These are phyloP conservation scores for Anguilla marmorata DNA, from an alignment of 2,797 vertebrate species.

Conservation along the genomic window DNA sequence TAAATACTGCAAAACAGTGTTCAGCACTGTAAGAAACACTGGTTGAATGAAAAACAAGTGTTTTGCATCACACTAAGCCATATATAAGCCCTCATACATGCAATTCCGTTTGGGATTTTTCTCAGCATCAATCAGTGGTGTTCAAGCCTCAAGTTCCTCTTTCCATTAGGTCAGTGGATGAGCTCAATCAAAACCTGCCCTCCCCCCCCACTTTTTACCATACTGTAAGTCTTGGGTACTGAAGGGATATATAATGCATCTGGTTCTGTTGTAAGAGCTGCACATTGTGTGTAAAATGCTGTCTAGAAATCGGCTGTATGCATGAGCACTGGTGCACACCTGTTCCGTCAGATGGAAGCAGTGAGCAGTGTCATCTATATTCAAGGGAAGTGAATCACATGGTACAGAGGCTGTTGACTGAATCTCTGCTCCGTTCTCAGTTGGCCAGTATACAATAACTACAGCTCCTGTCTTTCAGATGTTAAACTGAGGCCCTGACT, in stretches of 20 bases:
- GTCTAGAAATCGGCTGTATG: background rate
- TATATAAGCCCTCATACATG: background rate
- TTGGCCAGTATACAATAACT: background rate
- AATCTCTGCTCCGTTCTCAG: background rate
- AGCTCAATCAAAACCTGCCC: background rate
- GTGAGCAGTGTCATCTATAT: background rate
- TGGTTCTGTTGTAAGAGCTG: background rate
- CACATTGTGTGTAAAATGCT: background rate
- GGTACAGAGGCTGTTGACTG: background rate
- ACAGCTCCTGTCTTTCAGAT: background rate
- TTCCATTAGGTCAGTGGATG: background rate
- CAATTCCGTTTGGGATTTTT: background rate
- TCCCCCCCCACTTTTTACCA: background rate
- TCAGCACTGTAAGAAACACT: background rate
- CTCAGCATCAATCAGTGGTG: background rate
- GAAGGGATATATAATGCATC: background rate
- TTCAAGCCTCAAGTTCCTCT: conserved; percentile 5
- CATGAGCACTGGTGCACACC: background rate
- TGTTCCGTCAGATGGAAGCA: background rate
- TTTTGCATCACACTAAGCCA: background rate
- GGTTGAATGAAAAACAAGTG: background rate
- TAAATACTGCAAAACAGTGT: background rate
- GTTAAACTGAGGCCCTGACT: background rate
- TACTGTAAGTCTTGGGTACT: background rate
- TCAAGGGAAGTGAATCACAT: background rate